Evolutionary conservation across 2,888 invertebrate genomes (phyloP), one percentile per base, ranked within the genome.

Genomic region (Schizotus pectinicornis): DNA sequence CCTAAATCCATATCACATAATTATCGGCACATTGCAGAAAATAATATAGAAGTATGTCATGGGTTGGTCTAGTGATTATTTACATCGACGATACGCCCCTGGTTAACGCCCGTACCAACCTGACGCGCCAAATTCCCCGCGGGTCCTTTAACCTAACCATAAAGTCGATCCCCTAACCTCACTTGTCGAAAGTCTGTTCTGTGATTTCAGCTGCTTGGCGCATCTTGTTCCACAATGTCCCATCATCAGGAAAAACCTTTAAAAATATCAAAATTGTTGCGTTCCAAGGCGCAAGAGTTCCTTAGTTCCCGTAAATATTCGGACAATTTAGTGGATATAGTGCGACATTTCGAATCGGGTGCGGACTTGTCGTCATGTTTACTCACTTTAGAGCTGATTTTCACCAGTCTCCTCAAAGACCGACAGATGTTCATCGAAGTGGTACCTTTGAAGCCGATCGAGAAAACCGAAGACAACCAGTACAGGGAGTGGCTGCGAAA

Each of bases 381-480:
- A 67, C 82, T 89, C 45, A 87, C 89, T 12, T 75, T 90, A 62
- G 91, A 91, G 79, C 83, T 87, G 41, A 85, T 92, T 72, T 92
- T 91, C 74, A 82, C 83, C 13, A 87, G 87, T 71, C 76, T 91
- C 50, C 74, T 91, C 11, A 87, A 85, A 73, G 83, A 89, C 59
- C 84, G 85, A 34, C 87, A 88, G 67, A 84, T 91, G 82, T 81
- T 83, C 57, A 81, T 86, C 59, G 84, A 86, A 74, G 79, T 86
- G 43, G 76, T 83, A 14, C 86, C 86, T 39, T 73, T 86, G 59
- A 86, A 86, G 73, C 84, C 84, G 11, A 72, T 81, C 72, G 83
- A 82, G 68, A 76, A 77, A n/a, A 84, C 82, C 35, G 81, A 86
- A 0, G 89, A 89, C 74, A 81, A 81, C 39, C 84, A 86, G 70